A percentile compares a stretch with the other conserved stretches of the same genome.
phyloP scores from a whole-genome alignment of 1,140 invertebrate species.

The Heliothis subflexa region DNA sequence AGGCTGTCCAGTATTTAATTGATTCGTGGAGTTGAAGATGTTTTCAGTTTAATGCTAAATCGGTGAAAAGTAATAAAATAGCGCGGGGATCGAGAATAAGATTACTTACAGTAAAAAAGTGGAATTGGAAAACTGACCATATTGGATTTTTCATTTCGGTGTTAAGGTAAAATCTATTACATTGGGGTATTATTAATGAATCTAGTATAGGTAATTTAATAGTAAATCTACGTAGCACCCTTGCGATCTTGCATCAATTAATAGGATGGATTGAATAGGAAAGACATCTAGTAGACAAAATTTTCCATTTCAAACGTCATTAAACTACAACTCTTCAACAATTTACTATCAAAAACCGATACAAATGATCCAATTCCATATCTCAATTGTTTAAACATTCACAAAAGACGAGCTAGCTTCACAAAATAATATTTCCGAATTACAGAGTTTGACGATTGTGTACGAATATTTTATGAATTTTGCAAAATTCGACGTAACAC shows the following conservation, averaged over 20 bases:
- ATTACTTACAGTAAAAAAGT: no score
- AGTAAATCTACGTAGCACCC: no score
- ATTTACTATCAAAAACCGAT: slow-evolving; percentile 33
- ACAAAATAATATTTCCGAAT: slow-evolving; percentile 31
- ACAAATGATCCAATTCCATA: slow-evolving; percentile 10
- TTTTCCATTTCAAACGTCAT: not conserved
- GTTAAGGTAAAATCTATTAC: no score
- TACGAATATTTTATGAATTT: slow-evolving; percentile 60
- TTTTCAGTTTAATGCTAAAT: no score
- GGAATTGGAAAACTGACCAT: no score
- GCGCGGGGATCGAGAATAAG: no score
- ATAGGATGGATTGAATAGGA: not conserved
- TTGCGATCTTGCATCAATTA: not conserved
- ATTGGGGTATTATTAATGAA: no score
- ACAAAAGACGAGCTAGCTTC: slow-evolving; percentile 29
- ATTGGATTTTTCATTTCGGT: no score
- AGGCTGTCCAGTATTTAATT: not conserved
- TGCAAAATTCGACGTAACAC: slow-evolving; percentile 59
- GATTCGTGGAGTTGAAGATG: not conserved
- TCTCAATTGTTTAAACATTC: slow-evolving; percentile 37
- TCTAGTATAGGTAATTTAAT: no score
- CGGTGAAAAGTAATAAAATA: no score
- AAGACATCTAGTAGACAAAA: not conserved
- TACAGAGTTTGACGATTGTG: slow-evolving; percentile 39
- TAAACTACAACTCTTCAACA: not conserved